These are phyloP conservation scores for Campylorhamphus procurvoides DNA, from an alignment of 2,113 vertebrate species.

Conservation along the genomic window DNA sequence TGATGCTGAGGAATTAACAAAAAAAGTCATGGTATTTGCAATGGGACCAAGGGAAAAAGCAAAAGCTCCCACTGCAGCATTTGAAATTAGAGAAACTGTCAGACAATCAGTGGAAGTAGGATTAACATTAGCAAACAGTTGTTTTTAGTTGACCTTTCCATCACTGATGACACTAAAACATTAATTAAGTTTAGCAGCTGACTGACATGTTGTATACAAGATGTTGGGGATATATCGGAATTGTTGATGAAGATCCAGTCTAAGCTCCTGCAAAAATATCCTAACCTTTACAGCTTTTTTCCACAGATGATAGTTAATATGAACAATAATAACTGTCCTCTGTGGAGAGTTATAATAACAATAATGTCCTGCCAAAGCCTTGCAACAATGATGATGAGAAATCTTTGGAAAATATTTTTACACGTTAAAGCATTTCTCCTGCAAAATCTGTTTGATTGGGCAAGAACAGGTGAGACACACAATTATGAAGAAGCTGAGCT, in stretches of 20 bases:
- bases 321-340: not conserved
- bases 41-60: not conserved
- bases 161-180: not conserved
- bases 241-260: not conserved
- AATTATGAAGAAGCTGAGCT: not conserved
- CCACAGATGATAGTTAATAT: not conserved
- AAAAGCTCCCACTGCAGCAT: not conserved
- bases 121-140: conserved; percentile 6
- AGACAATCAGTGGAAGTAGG: not conserved
- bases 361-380: not conserved
- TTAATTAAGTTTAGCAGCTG: conserved; percentile 18
- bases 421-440: not conserved
- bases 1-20: not conserved
- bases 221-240: not conserved
- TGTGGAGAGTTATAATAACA: not conserved
- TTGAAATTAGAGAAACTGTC: not conserved
- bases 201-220: not conserved
- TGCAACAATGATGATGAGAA: not conserved
- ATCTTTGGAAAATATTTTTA: not conserved
- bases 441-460: not conserved
- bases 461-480: not conserved
- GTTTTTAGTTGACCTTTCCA: conserved; percentile 1
- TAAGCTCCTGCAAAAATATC: not conserved
- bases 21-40: not conserved
- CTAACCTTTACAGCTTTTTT: not conserved